phyloP scores from a whole-genome alignment of 1,140 invertebrate genomes.

The Leucophenga varia region DNA sequence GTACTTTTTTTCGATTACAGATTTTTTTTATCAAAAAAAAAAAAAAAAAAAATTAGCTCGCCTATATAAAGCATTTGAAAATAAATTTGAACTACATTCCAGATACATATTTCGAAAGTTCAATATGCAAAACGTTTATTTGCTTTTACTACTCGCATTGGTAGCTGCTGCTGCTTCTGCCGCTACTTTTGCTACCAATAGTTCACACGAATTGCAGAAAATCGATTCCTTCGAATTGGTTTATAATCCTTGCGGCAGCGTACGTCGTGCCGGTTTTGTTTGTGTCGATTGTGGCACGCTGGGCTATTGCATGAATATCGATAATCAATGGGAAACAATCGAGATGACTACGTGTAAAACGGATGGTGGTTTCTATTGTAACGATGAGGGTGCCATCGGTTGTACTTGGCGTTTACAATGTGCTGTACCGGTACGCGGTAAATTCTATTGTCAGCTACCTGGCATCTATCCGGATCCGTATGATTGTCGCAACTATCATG shows the following conservation, averaged over 20 bases:
- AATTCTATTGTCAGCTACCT: constrained; percentile 35
- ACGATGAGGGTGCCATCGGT: constrained; percentile 33
- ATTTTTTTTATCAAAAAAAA: too few species aligned
- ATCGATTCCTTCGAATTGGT: constrained; percentile 15
- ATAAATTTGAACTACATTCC: too few species aligned
- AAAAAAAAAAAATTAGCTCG: too few species aligned
- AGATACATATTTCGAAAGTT: too few species aligned
- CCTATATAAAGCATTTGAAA: too few species aligned
- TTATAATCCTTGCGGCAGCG: constrained; percentile 34
- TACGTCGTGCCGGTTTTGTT: constrained; percentile 31
- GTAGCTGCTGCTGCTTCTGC: background rate
- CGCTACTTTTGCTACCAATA: too few species aligned
- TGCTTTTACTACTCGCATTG: constrained; percentile 4
- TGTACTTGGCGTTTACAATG: constrained; percentile 37
- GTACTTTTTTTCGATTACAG: too few species aligned
- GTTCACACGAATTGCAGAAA: background rate
- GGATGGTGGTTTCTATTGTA: constrained; percentile 38
- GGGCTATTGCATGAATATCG: constrained; percentile 29
- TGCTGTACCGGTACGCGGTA: constrained; percentile 28
- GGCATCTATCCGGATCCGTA: constrained; percentile 54
- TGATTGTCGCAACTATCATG: constrained; percentile 50
- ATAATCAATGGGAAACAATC: constrained; percentile 32
- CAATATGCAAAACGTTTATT: too few species aligned
- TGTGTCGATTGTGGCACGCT: constrained; percentile 38
- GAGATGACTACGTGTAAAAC: constrained; percentile 27